Evolutionary conservation across 2,888 invertebrate genomes (phyloP), one percentile per base, ranked within the genome.

Genomic region (Criorhina ranunculi): DNA sequence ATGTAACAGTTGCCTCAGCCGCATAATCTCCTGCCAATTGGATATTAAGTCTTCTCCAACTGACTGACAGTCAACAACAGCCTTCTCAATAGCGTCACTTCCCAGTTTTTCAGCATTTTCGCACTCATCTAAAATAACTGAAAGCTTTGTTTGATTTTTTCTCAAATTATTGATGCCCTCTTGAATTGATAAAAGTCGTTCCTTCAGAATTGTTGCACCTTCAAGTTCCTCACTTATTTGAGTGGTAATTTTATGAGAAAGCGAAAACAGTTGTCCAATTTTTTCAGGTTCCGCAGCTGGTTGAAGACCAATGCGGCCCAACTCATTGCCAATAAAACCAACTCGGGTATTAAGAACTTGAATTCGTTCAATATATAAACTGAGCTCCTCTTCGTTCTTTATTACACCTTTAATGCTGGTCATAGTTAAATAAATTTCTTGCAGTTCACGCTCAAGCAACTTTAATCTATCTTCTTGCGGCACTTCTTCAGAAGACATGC

Each of bases 301-400:
- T 5, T 96, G 91, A 44, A 96, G 92, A 40, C 96, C 96, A 51
- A 96, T 91, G 76, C 95, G 93, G 0, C 96, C 95, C 19, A 97
- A 92, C 90, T 97, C 96, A 88, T 96, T 96, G 89, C 96, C 95
- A 86, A 96, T 96, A 59, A 95, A 93, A 70, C 95, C 95, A n/a
- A 96, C 94, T 11, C 96, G 94, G 2, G 94, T 94, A 40, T 94
- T 95, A 91, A 96, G 93, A 0, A 96, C 95, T 91, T 96, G 96
- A 7, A 97, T 92, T 62, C 96, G 93, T 91, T 97, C 96, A 7
- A 96, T 95, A 89, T 97, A 97, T 5, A 96, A 92, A 87, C 95
- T 95, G 0, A 97, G 92, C 89, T 97, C 97, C 87, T 97, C 97
- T 88, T 96, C 96, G 66, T 95, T 96, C 89, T 96, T 96, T 51